Evolutionary conservation across 2,113 vertebrate genomes (phyloP), one percentile per base, ranked within the genome.

Genomic region (Beaufortia kweichowensis): DNA sequence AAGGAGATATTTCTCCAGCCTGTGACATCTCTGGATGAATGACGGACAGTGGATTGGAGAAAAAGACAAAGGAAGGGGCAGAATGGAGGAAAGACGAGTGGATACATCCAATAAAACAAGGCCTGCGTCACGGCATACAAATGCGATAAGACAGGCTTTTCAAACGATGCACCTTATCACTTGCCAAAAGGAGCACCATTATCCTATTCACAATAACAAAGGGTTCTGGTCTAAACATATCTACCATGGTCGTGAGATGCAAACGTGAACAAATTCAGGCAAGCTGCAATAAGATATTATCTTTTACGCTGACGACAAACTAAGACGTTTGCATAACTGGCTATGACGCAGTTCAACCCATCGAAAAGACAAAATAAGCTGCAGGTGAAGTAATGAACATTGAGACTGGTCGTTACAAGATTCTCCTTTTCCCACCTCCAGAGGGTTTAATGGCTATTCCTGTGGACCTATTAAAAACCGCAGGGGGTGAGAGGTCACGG

Each of bases 11-110:
- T 91, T 87, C 87, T 83, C 86, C 90, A 91, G 89, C 91, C 89
- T 91, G 93, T 85, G 89, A 92, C 83, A 84, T 90, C 88, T 91
- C 91, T 93, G 87, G 91, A 93, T 90, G 92, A 93, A 93, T 86
- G 92, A 92, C 91, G 88, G 88, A 87, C 89, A 90, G 85, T 84
- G 88, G 91, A 89, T 77, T 77, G 81, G 57, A 84, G 88, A 90
- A 92, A 91, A 83, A 55, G 61, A 82, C 2, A 26, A 84, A 81
- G 75, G 31, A 81, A 80, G n/a, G 43, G 14, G 79, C 77, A 85
- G 79, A 39, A 39, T 39, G 3, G 35, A 83, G 11, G 84, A 83
- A 85, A 79, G 84, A 56, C 80, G 79, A 84, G 79, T 43, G 76
- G 84, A 87, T 86, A 94, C 88, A 95, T 85, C 86, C 87, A 83